These are phyloP conservation scores for Digitonthophagus gazella DNA, from an alignment of 2,888 invertebrate species.

Conservation along the genomic window DNA sequence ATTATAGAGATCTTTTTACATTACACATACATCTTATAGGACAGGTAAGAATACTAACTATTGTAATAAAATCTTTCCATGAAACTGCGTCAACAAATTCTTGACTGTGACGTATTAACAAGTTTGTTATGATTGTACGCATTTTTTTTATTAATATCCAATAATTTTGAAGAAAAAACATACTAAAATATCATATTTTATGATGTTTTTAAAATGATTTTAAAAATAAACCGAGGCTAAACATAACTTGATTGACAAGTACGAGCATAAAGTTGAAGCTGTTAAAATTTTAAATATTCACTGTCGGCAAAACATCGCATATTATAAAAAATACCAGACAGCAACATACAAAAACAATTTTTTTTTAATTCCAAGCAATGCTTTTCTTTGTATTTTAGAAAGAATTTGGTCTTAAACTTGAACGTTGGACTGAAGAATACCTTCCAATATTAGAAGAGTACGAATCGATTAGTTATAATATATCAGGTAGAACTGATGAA, in stretches of 20 bases:
- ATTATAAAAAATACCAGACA: no score
- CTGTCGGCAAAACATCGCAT: no score
- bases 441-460: conserved; percentile 37
- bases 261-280: no score
- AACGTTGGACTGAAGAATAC: conserved; percentile 47
- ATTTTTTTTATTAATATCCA: background rate
- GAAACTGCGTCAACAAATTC: background rate
- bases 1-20: background rate
- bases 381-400: conserved; percentile 28
- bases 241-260: no score
- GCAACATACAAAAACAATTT: no score
- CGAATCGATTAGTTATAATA: conserved; percentile 40
- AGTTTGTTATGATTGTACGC: no score
- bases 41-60: conserved; percentile 9
- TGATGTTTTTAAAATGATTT: background rate
- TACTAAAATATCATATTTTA: background rate
- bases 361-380: background rate
- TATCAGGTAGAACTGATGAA: conserved; percentile 40
- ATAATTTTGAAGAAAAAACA: background rate
- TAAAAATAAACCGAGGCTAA: no score
- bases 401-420: conserved; percentile 45
- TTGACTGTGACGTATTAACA: no score
- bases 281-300: no score
- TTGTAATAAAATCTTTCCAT: no score
- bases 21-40: background rate